Percentiles rank a stretch among this genome's conserved stretches.
Conservation (phyloP, 2,113 vertebrate genomes). For the Nesogale talazaci region DNA sequence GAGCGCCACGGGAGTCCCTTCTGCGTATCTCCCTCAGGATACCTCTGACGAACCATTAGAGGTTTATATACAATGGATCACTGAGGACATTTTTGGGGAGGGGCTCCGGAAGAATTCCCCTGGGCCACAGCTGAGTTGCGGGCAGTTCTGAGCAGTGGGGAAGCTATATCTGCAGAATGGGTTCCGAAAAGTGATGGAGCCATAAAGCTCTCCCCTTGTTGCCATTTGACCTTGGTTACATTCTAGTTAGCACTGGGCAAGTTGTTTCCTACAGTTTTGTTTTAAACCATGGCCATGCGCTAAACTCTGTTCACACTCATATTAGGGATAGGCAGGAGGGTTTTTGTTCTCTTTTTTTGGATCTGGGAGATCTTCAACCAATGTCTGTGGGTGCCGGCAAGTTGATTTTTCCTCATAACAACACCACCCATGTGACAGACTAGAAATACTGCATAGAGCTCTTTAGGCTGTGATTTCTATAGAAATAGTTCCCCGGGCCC, state of each 20-base stretch:
- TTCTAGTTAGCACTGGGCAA: neutral
- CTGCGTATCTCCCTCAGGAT: neutral
- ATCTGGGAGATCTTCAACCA: neutral
- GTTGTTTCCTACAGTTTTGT: neutral
- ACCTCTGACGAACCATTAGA: neutral
- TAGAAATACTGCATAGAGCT: neutral
- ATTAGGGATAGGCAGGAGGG: neutral
- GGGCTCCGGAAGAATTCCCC: neutral
- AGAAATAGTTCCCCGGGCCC: neutral
- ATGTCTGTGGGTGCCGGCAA: neutral
- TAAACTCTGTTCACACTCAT: neutral
- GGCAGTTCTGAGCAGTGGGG: accelerated
- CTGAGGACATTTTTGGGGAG: neutral
- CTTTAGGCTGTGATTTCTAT: neutral
- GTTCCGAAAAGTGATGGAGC: neutral
- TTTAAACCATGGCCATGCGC: neutral
- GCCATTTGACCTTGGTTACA: neutral
- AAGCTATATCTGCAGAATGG: neutral
- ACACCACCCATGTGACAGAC: neutral
- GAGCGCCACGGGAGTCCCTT: neutral
- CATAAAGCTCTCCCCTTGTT: neutral
- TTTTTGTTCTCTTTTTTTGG: neutral
- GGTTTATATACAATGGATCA: neutral
- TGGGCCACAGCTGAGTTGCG: neutral
- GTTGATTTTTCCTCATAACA: neutral